A percentile compares a stretch with the other conserved stretches of the same genome.
Conservation (phyloP, 1,140 invertebrate genomes). For the Trypoxylus dichotomus region DNA sequence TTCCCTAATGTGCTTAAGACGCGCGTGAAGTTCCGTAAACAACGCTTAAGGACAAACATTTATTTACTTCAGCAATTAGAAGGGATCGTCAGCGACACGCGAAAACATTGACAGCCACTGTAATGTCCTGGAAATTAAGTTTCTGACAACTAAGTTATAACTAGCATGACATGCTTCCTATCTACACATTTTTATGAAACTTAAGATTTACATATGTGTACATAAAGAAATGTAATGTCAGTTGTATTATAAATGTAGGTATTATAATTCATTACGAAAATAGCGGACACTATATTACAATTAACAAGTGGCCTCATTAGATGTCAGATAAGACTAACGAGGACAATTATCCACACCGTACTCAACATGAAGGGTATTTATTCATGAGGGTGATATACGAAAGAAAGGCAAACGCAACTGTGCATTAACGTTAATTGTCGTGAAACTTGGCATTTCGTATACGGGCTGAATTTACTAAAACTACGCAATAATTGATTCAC, state of each 20-base stretch:
- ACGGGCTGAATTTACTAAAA: too few relatives aligned
- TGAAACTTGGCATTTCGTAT: neutral
- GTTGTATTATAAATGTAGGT: too few relatives aligned
- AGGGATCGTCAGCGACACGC: too few relatives aligned
- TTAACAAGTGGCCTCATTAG: neutral
- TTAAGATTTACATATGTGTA: too few relatives aligned
- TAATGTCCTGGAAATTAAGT: too few relatives aligned
- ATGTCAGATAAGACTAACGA: neutral
- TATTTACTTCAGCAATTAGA: too few relatives aligned
- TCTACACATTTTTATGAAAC: too few relatives aligned
- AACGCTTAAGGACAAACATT: neutral
- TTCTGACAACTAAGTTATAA: too few relatives aligned
- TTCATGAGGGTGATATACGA: neutral
- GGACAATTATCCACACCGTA: neutral
- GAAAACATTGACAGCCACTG: too few relatives aligned
- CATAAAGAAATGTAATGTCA: too few relatives aligned
- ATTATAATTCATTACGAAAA: neutral
- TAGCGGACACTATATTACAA: neutral
- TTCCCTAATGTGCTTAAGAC: neutral
- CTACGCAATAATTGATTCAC: too few relatives aligned
- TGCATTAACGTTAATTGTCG: neutral
- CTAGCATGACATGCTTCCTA: too few relatives aligned
- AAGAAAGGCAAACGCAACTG: neutral
- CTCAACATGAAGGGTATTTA: neutral
- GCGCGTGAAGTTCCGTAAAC: neutral